phyloP scores from a whole-genome alignment of 1,140 invertebrate genomes.

The Trichoplusia ni region DNA sequence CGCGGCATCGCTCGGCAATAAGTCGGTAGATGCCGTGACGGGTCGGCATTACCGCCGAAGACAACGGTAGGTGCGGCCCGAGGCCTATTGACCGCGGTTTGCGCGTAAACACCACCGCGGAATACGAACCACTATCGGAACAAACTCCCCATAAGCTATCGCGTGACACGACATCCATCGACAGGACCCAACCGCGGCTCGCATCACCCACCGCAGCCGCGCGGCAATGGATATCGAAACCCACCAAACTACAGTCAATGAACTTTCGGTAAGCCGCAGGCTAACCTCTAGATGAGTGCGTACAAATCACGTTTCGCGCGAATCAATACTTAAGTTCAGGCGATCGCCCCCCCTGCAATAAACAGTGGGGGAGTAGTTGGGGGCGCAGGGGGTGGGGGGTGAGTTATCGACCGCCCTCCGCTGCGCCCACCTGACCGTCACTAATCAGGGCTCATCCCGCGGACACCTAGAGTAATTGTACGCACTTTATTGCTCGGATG shows the following conservation, averaged over 20 bases:
- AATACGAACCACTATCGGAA: conserved; percentile 32
- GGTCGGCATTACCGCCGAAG: conserved; percentile 63
- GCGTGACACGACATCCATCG: conserved; percentile 23
- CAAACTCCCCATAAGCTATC: background rate
- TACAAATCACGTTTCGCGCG: conserved; percentile 81
- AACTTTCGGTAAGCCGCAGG: conserved; percentile 42
- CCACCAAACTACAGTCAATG: conserved; percentile 36
- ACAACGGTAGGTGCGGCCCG: conserved; percentile 70
- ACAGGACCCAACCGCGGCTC: background rate
- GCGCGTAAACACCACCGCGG: conserved; percentile 65
- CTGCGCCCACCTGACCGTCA: conserved; percentile 75
- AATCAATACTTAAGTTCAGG: conserved; percentile 81
- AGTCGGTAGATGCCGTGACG: conserved; percentile 72
- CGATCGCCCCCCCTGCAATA: conserved; percentile 75
- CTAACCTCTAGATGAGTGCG: conserved; percentile 75
- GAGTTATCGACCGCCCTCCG: conserved; percentile 59
- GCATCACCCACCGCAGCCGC: background rate
- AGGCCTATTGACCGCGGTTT: conserved; percentile 72
- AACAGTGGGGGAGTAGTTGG: conserved; percentile 66
- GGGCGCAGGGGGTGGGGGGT: conserved; percentile 48
- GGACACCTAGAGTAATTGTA: conserved; percentile 75
- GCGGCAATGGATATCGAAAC: conserved; percentile 42
- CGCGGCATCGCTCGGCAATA: conserved; percentile 47
- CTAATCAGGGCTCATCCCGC: conserved; percentile 79
- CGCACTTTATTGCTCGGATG: conserved; percentile 55